Percentiles rank a stretch among this genome's conserved stretches.
phyloP scores from a whole-genome alignment of 1,140 invertebrate genomes.

The Zaprionus africanus region DNA sequence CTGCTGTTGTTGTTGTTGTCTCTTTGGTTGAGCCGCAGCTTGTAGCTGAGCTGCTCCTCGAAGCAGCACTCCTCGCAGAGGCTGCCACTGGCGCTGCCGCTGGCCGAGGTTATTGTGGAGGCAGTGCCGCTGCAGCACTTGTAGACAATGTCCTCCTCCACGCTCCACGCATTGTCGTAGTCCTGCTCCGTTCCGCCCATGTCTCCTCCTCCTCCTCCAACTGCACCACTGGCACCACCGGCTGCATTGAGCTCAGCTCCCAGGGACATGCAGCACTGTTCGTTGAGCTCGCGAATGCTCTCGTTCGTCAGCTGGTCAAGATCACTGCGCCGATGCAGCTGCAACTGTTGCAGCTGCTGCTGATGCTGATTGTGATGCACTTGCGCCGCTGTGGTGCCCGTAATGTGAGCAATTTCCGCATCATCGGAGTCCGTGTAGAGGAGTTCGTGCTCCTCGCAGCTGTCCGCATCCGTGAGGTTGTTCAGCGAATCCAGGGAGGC shows the following conservation, averaged over 20 bases:
- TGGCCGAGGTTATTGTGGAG: slow-evolving; percentile 35
- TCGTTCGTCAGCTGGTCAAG: slow-evolving; percentile 81
- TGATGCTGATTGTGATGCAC: slow-evolving; percentile 68
- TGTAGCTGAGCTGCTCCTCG: slow-evolving; percentile 67
- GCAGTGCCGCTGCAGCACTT: slow-evolving; percentile 61
- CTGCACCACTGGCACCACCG: neutral
- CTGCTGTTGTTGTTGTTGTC: slow-evolving; percentile 48
- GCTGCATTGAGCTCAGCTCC: slow-evolving; percentile 31
- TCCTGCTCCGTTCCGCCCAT: slow-evolving; percentile 20
- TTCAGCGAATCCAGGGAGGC: slow-evolving; percentile 88
- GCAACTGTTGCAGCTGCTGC: slow-evolving; percentile 19
- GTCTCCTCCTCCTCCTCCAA: neutral
- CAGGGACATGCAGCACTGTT: slow-evolving; percentile 72
- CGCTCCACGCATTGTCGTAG: slow-evolving; percentile 78
- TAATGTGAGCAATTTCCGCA: slow-evolving; percentile 83
- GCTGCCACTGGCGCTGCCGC: slow-evolving; percentile 28
- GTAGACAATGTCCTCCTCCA: slow-evolving; percentile 77
- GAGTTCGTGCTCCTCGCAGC: slow-evolving; percentile 63
- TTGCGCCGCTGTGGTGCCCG: slow-evolving; percentile 79
- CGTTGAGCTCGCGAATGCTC: slow-evolving; percentile 75
- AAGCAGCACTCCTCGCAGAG: slow-evolving; percentile 69
- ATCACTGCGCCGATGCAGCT: slow-evolving; percentile 71
- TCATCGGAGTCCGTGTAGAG: slow-evolving; percentile 80
- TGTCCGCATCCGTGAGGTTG: slow-evolving; percentile 86
- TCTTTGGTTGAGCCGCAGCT: slow-evolving; percentile 60